These are phyloP conservation scores for Chaenodraco wilsoni DNA, from an alignment of 2,797 vertebrate species.

Conservation along the genomic window DNA sequence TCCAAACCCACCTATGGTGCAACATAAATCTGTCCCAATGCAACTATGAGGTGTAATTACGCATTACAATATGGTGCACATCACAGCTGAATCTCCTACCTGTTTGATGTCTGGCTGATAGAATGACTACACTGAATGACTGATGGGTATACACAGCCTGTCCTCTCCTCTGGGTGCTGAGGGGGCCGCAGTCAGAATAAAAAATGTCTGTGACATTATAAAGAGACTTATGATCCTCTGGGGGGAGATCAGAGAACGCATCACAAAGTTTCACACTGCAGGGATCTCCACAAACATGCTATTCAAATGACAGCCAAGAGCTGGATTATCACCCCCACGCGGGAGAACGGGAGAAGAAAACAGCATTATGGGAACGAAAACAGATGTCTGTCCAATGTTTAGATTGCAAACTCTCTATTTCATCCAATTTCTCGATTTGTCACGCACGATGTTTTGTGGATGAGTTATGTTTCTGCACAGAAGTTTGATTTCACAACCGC, in stretches of 20 bases:
- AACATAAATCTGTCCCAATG: conserved; percentile 42
- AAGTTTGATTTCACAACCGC: conserved; percentile 10
- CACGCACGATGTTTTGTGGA: conserved; percentile 24
- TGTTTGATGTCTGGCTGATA: conserved; percentile 48
- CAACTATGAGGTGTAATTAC: conserved; percentile 39
- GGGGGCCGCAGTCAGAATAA: conserved; percentile 55
- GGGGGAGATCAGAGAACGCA: conserved; percentile 50
- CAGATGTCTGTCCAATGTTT: conserved; percentile 47
- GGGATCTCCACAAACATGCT: conserved; percentile 47
- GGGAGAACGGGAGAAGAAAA: background rate
- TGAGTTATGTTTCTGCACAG: conserved; percentile 1
- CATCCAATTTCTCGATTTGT: conserved; percentile 44
- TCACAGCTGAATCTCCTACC: conserved; percentile 49
- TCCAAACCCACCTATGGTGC: conserved; percentile 1
- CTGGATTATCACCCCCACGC: conserved; percentile 51
- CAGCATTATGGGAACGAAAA: conserved; percentile 16
- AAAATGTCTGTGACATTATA: conserved; percentile 65
- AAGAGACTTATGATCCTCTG: conserved; percentile 63
- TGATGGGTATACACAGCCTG: conserved; percentile 67
- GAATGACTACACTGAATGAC: conserved; percentile 58
- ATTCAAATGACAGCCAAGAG: conserved; percentile 55
- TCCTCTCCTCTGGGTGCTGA: conserved; percentile 49
- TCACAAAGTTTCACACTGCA: conserved; percentile 39
- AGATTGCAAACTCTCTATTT: conserved; percentile 45
- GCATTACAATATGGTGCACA: conserved; percentile 56